Evolutionary conservation across 2,113 vertebrate genomes (phyloP).

Genomic region (Calyptomena viridis): DNA sequence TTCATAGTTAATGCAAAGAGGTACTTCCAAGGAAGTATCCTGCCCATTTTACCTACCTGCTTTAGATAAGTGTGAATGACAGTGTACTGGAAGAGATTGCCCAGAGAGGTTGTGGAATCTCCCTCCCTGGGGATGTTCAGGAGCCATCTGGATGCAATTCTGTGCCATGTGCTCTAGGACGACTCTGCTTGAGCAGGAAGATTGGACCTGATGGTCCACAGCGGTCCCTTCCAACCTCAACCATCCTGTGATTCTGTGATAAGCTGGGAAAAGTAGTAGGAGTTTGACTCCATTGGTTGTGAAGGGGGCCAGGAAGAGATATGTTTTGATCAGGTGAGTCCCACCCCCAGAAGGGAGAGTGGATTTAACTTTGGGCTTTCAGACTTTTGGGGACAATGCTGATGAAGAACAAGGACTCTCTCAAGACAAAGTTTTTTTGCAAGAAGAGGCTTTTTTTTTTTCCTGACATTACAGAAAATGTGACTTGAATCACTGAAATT

Average conservation of each 20-base stretch:
- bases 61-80: background rate
- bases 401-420: background rate
- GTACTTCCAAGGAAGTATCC: background rate
- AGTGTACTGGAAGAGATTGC: background rate
- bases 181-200: background rate
- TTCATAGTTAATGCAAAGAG: background rate
- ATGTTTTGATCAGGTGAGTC: rapidly evolving
- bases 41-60: background rate
- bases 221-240: background rate
- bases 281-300: background rate
- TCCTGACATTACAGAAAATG: background rate
- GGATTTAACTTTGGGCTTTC: background rate
- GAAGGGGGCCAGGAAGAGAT: background rate
- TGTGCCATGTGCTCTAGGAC: background rate
- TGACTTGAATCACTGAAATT: background rate
- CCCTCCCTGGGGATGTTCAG: rapidly evolving
- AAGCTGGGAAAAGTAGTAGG: background rate
- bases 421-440: background rate
- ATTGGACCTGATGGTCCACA: background rate
- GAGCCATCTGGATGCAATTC: background rate
- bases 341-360: background rate
- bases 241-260: background rate
- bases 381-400: background rate
- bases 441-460: background rate
- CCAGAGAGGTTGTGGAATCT: background rate